Percentiles rank a stretch among this genome's conserved stretches.
These are phyloP conservation scores for Trachelus tabidus DNA, from an alignment of 2,888 invertebrate genomes.

Conservation along the genomic window DNA sequence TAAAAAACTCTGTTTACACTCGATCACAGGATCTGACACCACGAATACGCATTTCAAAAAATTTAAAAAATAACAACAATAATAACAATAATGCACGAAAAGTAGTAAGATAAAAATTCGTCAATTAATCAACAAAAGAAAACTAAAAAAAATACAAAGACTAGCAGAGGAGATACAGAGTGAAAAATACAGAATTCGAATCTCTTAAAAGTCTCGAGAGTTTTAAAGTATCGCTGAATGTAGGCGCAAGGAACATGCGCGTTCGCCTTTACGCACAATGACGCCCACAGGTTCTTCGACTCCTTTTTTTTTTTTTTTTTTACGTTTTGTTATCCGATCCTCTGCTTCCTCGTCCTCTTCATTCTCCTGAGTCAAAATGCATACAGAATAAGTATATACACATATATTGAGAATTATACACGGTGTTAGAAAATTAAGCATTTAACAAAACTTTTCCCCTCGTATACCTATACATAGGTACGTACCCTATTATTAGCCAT, in stretches of 20 bases:
- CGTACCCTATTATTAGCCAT: not conserved
- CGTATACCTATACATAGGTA: not conserved
- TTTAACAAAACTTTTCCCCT: too few relatives aligned
- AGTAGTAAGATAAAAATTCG: too few relatives aligned
- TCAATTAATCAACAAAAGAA: too few relatives aligned
- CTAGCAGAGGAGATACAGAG: not conserved
- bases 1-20: too few relatives aligned
- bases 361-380: slow-evolving; percentile 10
- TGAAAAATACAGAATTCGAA: not conserved
- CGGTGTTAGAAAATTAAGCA: too few relatives aligned
- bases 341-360: not conserved
- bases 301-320: slow-evolving; percentile 13
- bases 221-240: slow-evolving; percentile 11
- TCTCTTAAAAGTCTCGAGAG: not conserved
- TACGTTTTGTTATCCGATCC: not conserved
- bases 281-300: slow-evolving; percentile 20
- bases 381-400: slow-evolving; percentile 9
- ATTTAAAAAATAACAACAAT: too few relatives aligned
- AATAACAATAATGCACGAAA: too few relatives aligned
- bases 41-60: too few relatives aligned
- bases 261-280: slow-evolving; percentile 23
- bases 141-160: not conserved
- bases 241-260: slow-evolving; percentile 17
- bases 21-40: too few relatives aligned
- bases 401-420: not conserved